phyloP scores from a whole-genome alignment of 1,140 invertebrate genomes.

The Globodera ellingtonae region DNA sequence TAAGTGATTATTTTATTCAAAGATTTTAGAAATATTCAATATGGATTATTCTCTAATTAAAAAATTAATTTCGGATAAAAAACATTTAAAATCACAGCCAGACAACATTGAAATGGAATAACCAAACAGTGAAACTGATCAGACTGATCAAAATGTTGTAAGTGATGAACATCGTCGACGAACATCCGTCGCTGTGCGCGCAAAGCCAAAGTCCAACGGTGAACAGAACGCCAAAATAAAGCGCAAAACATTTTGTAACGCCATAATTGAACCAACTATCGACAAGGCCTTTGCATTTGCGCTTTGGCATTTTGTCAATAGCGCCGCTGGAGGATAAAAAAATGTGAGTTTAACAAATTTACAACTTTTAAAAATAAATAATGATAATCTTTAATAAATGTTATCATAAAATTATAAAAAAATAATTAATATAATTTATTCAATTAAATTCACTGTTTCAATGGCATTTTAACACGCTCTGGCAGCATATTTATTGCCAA shows the following conservation, averaged over 20 bases:
- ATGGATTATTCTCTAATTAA: no score
- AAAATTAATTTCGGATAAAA: no score
- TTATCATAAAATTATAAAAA: background rate
- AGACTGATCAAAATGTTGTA: conserved; percentile 10
- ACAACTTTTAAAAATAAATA: background rate
- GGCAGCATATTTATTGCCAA: conserved; percentile 26
- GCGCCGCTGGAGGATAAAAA: background rate
- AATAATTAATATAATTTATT: background rate
- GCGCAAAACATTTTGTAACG: conserved; percentile 15
- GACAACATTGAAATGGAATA: conserved; percentile 21
- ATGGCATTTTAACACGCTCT: conserved; percentile 16
- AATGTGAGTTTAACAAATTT: background rate
- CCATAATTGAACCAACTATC: background rate
- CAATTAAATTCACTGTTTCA: background rate
- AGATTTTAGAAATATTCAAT: no score
- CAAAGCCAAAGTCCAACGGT: background rate
- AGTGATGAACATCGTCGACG: background rate
- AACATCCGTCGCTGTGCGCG: background rate
- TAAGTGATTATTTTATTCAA: no score
- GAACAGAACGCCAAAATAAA: conserved; percentile 17
- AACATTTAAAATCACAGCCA: conserved; percentile 3
- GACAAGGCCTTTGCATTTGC: conserved; percentile 1
- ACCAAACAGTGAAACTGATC: background rate
- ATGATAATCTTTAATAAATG: background rate
- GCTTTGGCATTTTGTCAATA: background rate